Evolutionary conservation across 1,140 invertebrate genomes (phyloP), one percentile per base, ranked within the genome.

Genomic region (Ylistrum balloti): DNA sequence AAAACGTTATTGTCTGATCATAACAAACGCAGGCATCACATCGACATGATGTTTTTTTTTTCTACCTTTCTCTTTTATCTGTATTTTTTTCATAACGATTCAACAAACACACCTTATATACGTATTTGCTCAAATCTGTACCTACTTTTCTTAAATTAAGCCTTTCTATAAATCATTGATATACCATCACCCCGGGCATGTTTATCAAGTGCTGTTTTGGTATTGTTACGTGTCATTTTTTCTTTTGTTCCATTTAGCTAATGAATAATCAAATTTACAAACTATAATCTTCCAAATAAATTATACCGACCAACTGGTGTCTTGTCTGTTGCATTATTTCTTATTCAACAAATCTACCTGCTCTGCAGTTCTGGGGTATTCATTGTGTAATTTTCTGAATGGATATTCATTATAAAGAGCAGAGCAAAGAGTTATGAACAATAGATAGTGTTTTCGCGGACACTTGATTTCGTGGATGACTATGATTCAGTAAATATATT

Each of bases 81-180:
- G 22, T 74, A 74, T 17, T 28, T 13, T 48, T 48, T 48, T 9
- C 20, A 38, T n/a, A 13, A 56, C 45, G 3, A 56, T 56, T 74
- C 7, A 74, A 74, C 56, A 74, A 74, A 74, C 56, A 74, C 56
- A 74, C 56, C 56, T 74, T 74, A 74, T 74, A 74, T 74, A 74
- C 56, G n/a, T 74, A 74, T 28, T 74, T 74, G 56, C 56, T 74
- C 56, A 74, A 74, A 28, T 28, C 22, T 74, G 9, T 74, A 74
- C n/a, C 41, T 74, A 74, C n/a, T 11, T 28, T 74, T 74, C 56
- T 74, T 74, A 28, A 74, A n/a, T 28, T 28, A n/a, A 74, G n/a
- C 22, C n/a, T 74, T 74, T 74, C 56, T 17, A 2, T 74, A n/a
- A 74, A 28, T 28, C 56, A 74, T 74, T 28, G 56, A 28, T 74